phyloP scores from a whole-genome alignment of 2,797 vertebrate species.

The Pseudochaenichthys georgianus region DNA sequence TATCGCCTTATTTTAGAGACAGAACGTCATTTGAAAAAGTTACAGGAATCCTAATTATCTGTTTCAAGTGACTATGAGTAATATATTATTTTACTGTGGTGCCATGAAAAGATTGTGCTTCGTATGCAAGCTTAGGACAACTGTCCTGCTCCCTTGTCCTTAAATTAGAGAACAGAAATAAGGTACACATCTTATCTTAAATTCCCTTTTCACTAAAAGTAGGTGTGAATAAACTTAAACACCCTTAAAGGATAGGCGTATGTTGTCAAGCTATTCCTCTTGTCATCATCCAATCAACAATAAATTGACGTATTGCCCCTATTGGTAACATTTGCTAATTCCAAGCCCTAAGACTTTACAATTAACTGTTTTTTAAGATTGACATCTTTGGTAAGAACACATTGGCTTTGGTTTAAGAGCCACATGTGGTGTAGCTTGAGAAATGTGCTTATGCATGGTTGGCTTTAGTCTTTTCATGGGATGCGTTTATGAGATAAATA shows the following conservation, averaged over 20 bases:
- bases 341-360: not conserved
- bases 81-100: not conserved
- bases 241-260: not conserved
- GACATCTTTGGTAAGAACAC: not conserved
- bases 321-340: not conserved
- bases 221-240: constrained; percentile 1
- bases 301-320: not conserved
- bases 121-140: not conserved
- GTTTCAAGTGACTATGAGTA: constrained; percentile 8
- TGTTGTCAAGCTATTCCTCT: not conserved
- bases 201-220: not conserved
- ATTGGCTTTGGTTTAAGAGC: not conserved
- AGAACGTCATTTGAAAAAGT: constrained; percentile 20
- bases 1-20: constrained; percentile 16
- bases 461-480: not conserved
- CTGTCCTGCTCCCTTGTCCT: not conserved
- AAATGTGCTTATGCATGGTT: not conserved
- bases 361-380: not conserved
- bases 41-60: constrained; percentile 20
- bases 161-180: not conserved
- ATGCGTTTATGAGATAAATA: constrained; percentile 20
- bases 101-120: not conserved
- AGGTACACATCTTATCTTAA: not conserved
- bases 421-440: not conserved
- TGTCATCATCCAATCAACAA: not conserved